Evolutionary conservation across 1,140 invertebrate genomes (phyloP).

Genomic region (Vanessa tameamea): DNA sequence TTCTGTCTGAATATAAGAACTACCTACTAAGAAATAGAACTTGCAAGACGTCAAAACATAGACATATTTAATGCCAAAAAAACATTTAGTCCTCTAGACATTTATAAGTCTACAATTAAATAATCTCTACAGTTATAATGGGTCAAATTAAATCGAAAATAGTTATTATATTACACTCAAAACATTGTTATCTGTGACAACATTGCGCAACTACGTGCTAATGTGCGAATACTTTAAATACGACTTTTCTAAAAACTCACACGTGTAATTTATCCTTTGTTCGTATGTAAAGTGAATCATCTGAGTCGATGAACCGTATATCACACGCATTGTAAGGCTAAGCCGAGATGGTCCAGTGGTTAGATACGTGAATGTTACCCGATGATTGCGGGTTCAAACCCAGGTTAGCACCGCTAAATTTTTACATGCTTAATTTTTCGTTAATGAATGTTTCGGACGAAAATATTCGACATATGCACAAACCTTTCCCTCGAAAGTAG

Average conservation of each 20-base stretch:
- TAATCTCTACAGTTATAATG: background rate
- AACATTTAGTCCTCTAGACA: background rate
- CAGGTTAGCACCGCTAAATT: background rate
- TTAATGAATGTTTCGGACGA: too few species aligned
- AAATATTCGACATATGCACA: too few species aligned
- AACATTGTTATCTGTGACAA: conserved; percentile 13
- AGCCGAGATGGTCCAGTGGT: too few species aligned
- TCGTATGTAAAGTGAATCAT: conserved; percentile 50
- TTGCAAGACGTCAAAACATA: background rate
- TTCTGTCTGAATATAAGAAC: too few species aligned
- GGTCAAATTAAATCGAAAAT: conserved; percentile 4
- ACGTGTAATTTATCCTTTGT: conserved; percentile 52
- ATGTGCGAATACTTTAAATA: conserved; percentile 34
- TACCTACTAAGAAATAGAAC: too few species aligned
- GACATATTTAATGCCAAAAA: background rate
- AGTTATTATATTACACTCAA: conserved; percentile 8
- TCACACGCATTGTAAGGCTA: conserved; percentile 16
- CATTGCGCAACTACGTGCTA: conserved; percentile 25
- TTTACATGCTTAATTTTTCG: too few species aligned
- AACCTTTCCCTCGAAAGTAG: too few species aligned
- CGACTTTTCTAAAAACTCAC: conserved; percentile 49
- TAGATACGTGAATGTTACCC: too few species aligned
- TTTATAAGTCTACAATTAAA: background rate
- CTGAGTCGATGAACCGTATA: conserved; percentile 51
- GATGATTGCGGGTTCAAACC: too few species aligned